Conservation (phyloP, 2,797 vertebrate species). For the Acanthurus leucopareius region DNA sequence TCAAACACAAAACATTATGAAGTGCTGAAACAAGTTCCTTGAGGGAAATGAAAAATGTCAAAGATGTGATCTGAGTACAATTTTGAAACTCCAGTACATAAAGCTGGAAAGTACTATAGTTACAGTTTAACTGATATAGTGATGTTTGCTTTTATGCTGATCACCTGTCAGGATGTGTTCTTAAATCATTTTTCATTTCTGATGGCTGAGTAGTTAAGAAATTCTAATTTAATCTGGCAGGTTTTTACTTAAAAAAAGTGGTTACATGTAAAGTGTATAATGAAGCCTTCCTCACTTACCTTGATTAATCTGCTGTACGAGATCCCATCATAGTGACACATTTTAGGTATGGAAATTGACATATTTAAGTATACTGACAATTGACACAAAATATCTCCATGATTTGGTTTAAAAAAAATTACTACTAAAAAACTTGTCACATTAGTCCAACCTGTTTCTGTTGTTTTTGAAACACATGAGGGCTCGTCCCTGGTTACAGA, state of each 20-base stretch:
- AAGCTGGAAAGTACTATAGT: neutral
- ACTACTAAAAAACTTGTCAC: neutral
- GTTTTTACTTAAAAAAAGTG: constrained; percentile 6
- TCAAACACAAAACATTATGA: constrained; percentile 49
- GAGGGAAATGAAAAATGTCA: constrained; percentile 39
- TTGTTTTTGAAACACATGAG: constrained; percentile 2
- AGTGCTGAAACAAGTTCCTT: constrained; percentile 67
- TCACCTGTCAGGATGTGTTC: neutral
- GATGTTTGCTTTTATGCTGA: neutral
- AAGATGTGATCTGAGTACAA: constrained; percentile 34
- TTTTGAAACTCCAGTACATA: constrained; percentile 4
- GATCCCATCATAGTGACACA: neutral
- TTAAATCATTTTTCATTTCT: constrained; percentile 3
- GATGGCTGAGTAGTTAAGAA: neutral
- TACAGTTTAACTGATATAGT: neutral
- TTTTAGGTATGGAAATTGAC: neutral
- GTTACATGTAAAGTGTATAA: neutral
- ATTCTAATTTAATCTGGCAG: neutral
- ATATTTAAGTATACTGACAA: neutral
- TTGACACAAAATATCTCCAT: neutral
- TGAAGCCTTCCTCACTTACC: neutral
- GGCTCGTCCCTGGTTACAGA: neutral
- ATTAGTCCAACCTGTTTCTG: neutral
- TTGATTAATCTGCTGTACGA: neutral
- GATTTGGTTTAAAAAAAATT: neutral